phyloP scores from a whole-genome alignment of 2,888 invertebrate species.

The Vandiemenella viatica region DNA sequence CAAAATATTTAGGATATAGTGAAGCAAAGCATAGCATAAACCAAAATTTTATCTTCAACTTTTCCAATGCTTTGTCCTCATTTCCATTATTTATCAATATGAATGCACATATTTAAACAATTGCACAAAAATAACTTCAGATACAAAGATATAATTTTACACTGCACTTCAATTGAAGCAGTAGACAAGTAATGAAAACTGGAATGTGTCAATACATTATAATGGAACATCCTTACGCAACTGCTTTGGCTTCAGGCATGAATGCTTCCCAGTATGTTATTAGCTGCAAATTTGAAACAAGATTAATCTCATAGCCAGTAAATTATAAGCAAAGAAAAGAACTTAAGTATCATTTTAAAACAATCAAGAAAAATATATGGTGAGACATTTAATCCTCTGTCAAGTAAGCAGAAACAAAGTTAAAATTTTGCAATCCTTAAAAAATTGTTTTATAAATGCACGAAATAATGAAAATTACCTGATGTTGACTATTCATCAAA shows the following conservation, averaged over 20 bases:
- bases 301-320: not conserved
- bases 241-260: constrained; percentile 85
- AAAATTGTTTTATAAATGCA: constrained; percentile 19
- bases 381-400: not conserved
- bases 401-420: not conserved
- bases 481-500: constrained; percentile 86
- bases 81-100: too few species aligned
- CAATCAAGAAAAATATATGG: not conserved
- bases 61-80: too few species aligned
- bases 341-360: not conserved
- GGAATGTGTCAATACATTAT: too few species aligned
- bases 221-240: constrained; percentile 66
- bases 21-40: too few species aligned
- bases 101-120: too few species aligned
- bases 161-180: too few species aligned
- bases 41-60: too few species aligned
- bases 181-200: too few species aligned
- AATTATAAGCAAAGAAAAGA: not conserved
- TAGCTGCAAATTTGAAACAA: constrained; percentile 39
- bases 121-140: too few species aligned
- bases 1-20: too few species aligned
- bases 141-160: too few species aligned
- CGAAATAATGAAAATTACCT: constrained; percentile 38
- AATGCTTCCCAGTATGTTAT: constrained; percentile 94
- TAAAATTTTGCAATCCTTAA: constrained; percentile 5